Base-by-base conservation (phyloP, 2,113 vertebrate species). In the Lycocorax pyrrhopterus region DNA sequence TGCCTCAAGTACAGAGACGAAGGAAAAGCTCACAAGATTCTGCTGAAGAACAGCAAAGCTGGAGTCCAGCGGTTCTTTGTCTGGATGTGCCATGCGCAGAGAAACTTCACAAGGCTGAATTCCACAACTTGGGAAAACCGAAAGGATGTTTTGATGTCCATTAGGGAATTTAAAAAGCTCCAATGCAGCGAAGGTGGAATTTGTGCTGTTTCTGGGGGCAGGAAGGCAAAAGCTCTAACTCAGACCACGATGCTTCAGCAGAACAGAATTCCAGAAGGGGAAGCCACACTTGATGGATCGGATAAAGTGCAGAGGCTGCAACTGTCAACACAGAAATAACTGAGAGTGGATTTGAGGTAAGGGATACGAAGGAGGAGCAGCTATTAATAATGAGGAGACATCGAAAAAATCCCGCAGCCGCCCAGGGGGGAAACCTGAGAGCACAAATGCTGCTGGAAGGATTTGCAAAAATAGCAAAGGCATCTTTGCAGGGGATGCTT, bases 361-460 rank as follows among this genome's bases (percentile, higher is more conserved):
- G 93, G 33, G 94, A 75, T 59, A 63, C 43, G 72, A 84, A 86
- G 85, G 90, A 86, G 92, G 85, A 91, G 58, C 82, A 49, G 94
- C 94, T 96, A 96, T 97, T 95, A 92, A 96, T 96, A 97, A 97
- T 86, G 91, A 86, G 33, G 76, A 91, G 93, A 60, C 83, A 68
- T 1, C 23, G 52, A 73, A 95, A 96, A 95, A 93, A 92, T 91
- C 56, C 93, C 47, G 6, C 78, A 91, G 84, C 66, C 62, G 12
- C 60, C 56, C 47, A 19, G 39, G 46, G 81, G 58, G 66, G 95
- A 96, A 96, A 97, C 49, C 78, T 55, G 96, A 97, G 93, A 90
- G 55, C 2, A 21, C 26, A 52, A 75, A 75, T 41, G 85, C 93
- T 87, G 64, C 72, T 35, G 81, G 90, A 15, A 83, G 79, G 90